Percentiles rank a stretch among this genome's conserved stretches.
These are phyloP conservation scores for Rhea pennata DNA, from an alignment of 2,113 vertebrate genomes.

Conservation along the genomic window DNA sequence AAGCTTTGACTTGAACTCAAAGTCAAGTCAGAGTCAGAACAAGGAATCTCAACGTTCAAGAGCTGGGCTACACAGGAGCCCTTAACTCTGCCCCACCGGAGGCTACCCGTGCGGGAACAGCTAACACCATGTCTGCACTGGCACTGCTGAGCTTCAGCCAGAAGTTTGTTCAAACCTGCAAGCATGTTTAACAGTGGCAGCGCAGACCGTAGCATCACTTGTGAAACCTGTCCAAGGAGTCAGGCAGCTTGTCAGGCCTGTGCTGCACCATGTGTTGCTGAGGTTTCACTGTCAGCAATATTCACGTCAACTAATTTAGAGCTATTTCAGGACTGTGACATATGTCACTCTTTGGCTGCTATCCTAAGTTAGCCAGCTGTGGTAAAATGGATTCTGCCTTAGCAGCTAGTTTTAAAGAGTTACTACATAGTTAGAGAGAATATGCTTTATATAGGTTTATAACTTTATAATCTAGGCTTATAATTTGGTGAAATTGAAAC, in stretches of 20 bases:
- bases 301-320: background rate
- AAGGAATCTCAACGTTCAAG: background rate
- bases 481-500: background rate
- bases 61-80: background rate
- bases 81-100: background rate
- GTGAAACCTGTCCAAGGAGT: background rate
- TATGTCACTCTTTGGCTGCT: background rate
- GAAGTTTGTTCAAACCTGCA: background rate
- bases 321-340: background rate
- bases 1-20: background rate
- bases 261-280: background rate
- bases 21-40: background rate
- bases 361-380: background rate
- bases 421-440: background rate
- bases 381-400: background rate
- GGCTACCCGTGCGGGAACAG: fast-evolving
- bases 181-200: background rate
- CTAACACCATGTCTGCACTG: background rate
- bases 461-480: background rate
- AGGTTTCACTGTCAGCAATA: background rate
- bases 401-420: background rate
- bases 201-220: background rate
- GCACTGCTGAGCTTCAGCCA: background rate
- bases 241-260: background rate
- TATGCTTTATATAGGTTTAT: background rate